A percentile compares a stretch with the other conserved stretches of the same genome.
Conservation (phyloP, 2,113 vertebrate genomes). For the Mohoua ochrocephala region DNA sequence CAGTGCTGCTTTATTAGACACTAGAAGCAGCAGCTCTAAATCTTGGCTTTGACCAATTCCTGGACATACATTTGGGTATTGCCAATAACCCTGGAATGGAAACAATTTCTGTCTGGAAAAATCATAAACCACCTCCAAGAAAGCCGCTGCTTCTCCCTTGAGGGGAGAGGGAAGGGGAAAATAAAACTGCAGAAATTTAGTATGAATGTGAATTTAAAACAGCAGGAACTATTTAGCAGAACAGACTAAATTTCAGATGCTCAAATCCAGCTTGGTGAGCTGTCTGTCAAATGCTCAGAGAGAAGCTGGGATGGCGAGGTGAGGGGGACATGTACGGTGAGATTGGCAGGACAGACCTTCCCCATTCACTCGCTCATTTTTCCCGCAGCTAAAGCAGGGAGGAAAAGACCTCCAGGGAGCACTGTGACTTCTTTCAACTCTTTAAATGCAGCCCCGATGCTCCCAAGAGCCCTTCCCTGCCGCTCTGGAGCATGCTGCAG, state of each 20-base stretch:
- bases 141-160: slow-evolving; percentile 17
- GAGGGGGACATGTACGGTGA: fast-evolving
- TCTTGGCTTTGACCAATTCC: slow-evolving; percentile 11
- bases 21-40: slow-evolving; percentile 9
- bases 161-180: background rate
- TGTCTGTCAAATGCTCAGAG: background rate
- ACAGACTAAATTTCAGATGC: background rate
- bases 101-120: slow-evolving; percentile 51
- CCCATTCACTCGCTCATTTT: background rate
- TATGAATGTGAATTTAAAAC: background rate
- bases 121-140: slow-evolving; percentile 7
- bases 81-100: slow-evolving; percentile 37
- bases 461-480: background rate
- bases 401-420: background rate
- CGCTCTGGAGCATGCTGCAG: fast-evolving
- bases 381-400: background rate
- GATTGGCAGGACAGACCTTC: background rate
- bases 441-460: background rate
- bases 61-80: background rate
- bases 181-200: background rate
- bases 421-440: background rate
- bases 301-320: background rate
- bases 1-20: background rate
- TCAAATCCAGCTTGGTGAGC: background rate
- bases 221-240: background rate